These are phyloP conservation scores for Musca vetustissima DNA, from an alignment of 1,140 invertebrate species.

Conservation along the genomic window DNA sequence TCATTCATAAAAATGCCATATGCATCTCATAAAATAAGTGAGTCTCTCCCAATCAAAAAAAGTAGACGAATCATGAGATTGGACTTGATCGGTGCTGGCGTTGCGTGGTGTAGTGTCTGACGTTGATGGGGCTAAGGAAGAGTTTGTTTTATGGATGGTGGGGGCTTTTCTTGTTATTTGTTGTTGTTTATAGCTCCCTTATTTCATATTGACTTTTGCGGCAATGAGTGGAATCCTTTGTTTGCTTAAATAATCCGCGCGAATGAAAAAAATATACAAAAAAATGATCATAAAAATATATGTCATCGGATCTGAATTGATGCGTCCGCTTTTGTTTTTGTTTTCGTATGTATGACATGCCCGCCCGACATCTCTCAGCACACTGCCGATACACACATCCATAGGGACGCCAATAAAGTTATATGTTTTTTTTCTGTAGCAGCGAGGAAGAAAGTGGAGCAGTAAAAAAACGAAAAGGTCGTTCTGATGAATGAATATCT, in stretches of 20 bases:
- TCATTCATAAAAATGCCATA: constrained; percentile 5
- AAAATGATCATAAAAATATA: constrained; percentile 12
- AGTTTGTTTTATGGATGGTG: too few relatives aligned
- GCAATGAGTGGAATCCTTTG: constrained; percentile 18
- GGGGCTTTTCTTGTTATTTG: too few relatives aligned
- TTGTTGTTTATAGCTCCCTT: too few relatives aligned
- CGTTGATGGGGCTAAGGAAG: background rate
- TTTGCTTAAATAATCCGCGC: background rate
- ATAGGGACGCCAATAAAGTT: background rate
- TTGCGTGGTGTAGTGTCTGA: background rate
- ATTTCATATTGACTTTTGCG: background rate
- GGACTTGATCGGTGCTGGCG: background rate
- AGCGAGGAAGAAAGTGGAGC: too few relatives aligned
- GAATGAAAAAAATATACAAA: too few relatives aligned
- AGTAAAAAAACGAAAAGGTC: too few relatives aligned
- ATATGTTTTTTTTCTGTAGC: background rate
- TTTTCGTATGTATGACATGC: too few relatives aligned
- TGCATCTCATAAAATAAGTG: background rate
- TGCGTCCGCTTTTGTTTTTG: background rate
- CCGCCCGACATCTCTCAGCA: background rate
- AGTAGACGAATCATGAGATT: too few relatives aligned
- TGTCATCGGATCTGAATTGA: constrained; percentile 10
- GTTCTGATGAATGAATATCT: too few relatives aligned
- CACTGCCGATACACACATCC: background rate
- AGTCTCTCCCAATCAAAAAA: too few relatives aligned